Base-by-base conservation (phyloP, 1,140 invertebrate genomes). In the Trichonephila clavata region DNA sequence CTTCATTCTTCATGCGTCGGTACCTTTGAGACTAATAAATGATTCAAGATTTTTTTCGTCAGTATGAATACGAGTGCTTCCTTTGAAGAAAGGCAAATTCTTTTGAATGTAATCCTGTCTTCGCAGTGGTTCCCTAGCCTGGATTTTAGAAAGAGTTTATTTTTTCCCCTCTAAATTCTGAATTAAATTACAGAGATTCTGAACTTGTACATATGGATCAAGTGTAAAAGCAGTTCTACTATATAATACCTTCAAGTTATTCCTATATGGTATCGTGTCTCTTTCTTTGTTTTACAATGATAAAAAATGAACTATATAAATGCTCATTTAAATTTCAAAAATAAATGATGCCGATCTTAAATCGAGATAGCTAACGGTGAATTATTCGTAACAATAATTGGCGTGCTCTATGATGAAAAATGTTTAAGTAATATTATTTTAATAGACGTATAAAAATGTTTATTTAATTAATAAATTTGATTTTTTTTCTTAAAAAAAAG, bases 11-110 rank as follows among this genome's bases (percentile, higher is more conserved):
- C 83, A 86, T 86, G 27, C 60, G 59, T 32, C 84, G 84, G 84
- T 86, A 59, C 60, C 84, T 86, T 86, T 86, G 60, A 86, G 84
- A 86, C n/a, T 60, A 86, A 86, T 86, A 86, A 86, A 86, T 86
- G 84, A 86, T 77, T 24, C n/a, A 84, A 60, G 24, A 84, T 84
- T 84, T 84, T 60, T 84, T 84, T 24, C 57, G 57, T 10, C 59
- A 18, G 5, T 77, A 32, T 39, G 71, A 77, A 32, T 77, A 18
- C 27, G 71, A 16, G 68, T 27, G 27, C 71, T 39, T 18, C 32
- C 16, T 77, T 39, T 39, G 71, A 77, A 71, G 10, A 27, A 77
- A 32, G 18, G 27, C 10, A 27, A 18, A 32, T 77, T 77, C 71
- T 77, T 77, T 77, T 77, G 1, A 63, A 63, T 16, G 61, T 18